Conservation (phyloP, 2,797 vertebrate genomes). For the Trematomus bernacchii region DNA sequence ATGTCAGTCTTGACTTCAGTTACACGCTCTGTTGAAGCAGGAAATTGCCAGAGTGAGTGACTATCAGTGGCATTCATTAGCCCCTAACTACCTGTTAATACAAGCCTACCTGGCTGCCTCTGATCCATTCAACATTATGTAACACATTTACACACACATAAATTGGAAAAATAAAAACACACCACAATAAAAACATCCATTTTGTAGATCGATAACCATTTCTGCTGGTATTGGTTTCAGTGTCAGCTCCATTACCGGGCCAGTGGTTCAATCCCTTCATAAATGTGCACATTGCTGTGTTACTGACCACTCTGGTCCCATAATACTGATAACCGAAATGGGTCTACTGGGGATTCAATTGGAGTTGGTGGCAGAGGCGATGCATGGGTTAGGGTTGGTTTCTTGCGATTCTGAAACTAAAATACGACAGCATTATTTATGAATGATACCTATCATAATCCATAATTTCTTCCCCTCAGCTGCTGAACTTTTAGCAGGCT, state of each 20-base stretch:
- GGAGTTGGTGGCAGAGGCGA: neutral
- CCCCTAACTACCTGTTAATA: conserved; percentile 83
- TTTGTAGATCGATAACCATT: conserved; percentile 59
- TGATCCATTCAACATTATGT: conserved; percentile 73
- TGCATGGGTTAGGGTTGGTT: neutral
- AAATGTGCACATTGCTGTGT: conserved; percentile 43
- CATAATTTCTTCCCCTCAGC: conserved; percentile 61
- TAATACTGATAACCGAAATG: conserved; percentile 45
- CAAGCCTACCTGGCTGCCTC: conserved; percentile 81
- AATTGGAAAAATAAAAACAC: conserved; percentile 6
- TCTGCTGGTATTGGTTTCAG: conserved; percentile 54
- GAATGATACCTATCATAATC: conserved; percentile 69
- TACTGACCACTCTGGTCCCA: conserved; percentile 37
- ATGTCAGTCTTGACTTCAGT: conserved; percentile 99
- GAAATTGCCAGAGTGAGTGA: conserved; percentile 93
- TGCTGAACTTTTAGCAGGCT: conserved; percentile 48
- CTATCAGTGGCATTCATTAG: conserved; percentile 88
- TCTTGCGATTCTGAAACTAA: conserved; percentile 47
- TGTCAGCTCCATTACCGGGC: conserved; percentile 49
- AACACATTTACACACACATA: conserved; percentile 26
- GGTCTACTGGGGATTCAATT: conserved; percentile 33
- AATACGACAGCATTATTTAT: conserved; percentile 68
- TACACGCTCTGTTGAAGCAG: conserved; percentile 99
- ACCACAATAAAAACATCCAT: conserved; percentile 35
- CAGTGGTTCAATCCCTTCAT: conserved; percentile 51